Conservation (phyloP, 1,140 invertebrate species). For the Conopomorpha cramerella region DNA sequence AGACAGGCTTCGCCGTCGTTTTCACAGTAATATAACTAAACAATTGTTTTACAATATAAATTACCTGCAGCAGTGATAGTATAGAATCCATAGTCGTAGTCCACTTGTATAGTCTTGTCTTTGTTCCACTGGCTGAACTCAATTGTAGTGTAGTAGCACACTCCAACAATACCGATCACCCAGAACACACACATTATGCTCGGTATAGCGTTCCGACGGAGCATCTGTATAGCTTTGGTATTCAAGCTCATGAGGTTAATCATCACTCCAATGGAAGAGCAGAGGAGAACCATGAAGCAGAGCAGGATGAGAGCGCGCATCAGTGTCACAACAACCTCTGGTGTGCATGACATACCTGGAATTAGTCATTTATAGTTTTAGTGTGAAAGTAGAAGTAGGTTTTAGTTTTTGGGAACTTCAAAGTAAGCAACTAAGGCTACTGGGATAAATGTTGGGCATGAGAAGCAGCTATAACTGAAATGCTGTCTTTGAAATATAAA, state of each 20-base stretch:
- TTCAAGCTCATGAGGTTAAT: slow-evolving; percentile 58
- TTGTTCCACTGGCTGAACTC: slow-evolving; percentile 44
- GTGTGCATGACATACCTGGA: slow-evolving; percentile 56
- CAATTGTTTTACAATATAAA: too few relatives aligned
- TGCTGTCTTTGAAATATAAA: too few relatives aligned
- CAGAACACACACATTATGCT: slow-evolving; percentile 61
- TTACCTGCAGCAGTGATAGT: slow-evolving; percentile 61
- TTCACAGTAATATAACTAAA: too few relatives aligned
- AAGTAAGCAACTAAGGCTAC: too few relatives aligned
- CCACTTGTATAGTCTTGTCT: slow-evolving; percentile 49
- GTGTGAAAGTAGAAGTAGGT: too few relatives aligned
- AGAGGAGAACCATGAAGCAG: slow-evolving; percentile 58
- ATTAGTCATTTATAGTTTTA: too few relatives aligned
- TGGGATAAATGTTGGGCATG: too few relatives aligned
- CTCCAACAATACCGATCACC: slow-evolving; percentile 59
- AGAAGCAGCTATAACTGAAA: too few relatives aligned
- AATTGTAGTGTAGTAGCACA: slow-evolving; percentile 60
- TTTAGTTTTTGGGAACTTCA: too few relatives aligned
- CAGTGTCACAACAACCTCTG: slow-evolving; percentile 52
- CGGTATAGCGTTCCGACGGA: slow-evolving; percentile 56
- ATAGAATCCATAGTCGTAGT: slow-evolving; percentile 63
- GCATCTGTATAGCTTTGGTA: slow-evolving; percentile 49
- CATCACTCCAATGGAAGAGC: slow-evolving; percentile 56
- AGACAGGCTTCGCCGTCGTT: too few relatives aligned
- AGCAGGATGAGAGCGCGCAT: slow-evolving; percentile 60